Conservation (phyloP, 2,113 vertebrate genomes). For the Nothoprocta pentlandii region DNA sequence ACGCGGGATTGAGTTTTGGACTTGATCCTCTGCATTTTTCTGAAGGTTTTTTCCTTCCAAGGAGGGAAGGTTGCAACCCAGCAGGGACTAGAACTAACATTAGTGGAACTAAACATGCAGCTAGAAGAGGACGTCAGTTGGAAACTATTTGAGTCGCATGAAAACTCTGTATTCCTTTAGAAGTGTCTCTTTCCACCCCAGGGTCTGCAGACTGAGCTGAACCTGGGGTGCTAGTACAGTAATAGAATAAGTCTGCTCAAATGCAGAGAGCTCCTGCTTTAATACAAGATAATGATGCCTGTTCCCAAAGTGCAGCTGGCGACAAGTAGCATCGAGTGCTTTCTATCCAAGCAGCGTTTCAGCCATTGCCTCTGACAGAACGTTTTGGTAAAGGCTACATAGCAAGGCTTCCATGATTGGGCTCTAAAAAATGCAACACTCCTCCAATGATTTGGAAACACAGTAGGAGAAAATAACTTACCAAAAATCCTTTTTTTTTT, state of each 20-base stretch:
- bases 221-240: neutral
- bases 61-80: slow-evolving; percentile 44
- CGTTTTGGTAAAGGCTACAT: neutral
- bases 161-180: slow-evolving; percentile 10
- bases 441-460: neutral
- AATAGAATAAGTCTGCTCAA: neutral
- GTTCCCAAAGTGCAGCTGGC: neutral
- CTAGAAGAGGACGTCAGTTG: slow-evolving; percentile 44
- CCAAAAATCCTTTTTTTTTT: neutral
- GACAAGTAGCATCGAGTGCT: neutral
- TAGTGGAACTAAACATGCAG: slow-evolving; percentile 75
- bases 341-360: neutral
- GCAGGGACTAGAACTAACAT: slow-evolving; percentile 35
- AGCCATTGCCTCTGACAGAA: slow-evolving; percentile 32
- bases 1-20: neutral
- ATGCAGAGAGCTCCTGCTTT: slow-evolving; percentile 24
- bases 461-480: slow-evolving; percentile 28
- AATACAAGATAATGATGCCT: neutral
- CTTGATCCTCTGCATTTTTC: neutral
- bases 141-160: slow-evolving; percentile 23
- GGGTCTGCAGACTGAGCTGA: slow-evolving; percentile 1
- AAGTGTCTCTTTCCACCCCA: slow-evolving; percentile 11
- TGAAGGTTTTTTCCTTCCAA: slow-evolving; percentile 31
- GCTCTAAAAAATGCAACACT: neutral
- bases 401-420: slow-evolving; percentile 18